Evolutionary conservation across 1,140 invertebrate genomes (phyloP), one percentile per base, ranked within the genome.

Genomic region (Dinoponera quadriceps): DNA sequence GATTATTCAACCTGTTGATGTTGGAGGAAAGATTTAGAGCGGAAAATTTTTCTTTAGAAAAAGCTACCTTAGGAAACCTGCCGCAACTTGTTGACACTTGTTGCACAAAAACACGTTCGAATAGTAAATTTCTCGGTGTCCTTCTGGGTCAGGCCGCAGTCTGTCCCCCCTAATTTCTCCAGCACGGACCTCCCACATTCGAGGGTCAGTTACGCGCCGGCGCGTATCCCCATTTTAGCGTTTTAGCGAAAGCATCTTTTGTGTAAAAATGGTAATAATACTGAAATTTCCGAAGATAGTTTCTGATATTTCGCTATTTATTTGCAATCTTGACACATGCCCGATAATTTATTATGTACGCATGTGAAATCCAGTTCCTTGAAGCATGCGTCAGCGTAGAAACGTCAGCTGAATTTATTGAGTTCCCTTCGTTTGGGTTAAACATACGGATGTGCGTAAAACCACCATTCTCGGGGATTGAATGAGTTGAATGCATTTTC

Each of bases 31-130:
- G 9, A 57, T 27, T 68, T 27, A 22, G 25, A n/a, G 25, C 13
- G 54, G 14, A 44, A 44, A 44, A 82, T 82, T 73, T 78, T 85
- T 62, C 49, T 38, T 66, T 60, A 80, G 51, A 90, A 65, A 84
- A 60, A 80, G 82, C 18, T 38, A 33, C 65, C 20, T 62, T 25
- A 68, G 81, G 18, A 38, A 74, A 22, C 63, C 54, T 55, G 60
- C 65, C 83, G 44, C 84, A 83, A 86, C 85, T 27, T 14, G n/a
- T n/a, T 14, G 62, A 86, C 75, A 92, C 87, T 93, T 92, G 86
- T 91, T 90, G 89, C 88, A 84, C 38, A 84, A 89, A 89, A 85
- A 51, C 54, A 11, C 68, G 69, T 49, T 51, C 20, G 27, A 20
- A 44, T 51, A 51, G 25, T 33, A 83, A 81, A 75, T 90, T 90